Conservation (phyloP, 2,888 invertebrate genomes). For the Panorpa germanica region DNA sequence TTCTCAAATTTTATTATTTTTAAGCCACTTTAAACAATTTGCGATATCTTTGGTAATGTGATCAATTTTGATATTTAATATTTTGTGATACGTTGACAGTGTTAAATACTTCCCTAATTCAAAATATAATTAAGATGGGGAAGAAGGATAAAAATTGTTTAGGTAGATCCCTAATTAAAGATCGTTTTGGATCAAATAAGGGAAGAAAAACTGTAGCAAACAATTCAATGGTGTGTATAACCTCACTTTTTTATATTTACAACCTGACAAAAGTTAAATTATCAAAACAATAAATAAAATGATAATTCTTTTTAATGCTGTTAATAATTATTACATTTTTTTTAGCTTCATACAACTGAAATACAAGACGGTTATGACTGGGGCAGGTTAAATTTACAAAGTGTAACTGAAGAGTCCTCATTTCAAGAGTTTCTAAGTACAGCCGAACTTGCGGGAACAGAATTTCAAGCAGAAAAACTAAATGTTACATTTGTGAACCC, state of each 20-base stretch:
- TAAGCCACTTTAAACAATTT: no score
- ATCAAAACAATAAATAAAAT: not conserved
- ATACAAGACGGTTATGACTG: slow-evolving; percentile 82
- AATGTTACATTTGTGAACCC: slow-evolving; percentile 61
- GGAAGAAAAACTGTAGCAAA: slow-evolving; percentile 45
- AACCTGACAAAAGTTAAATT: slow-evolving; percentile 4
- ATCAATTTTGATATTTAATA: no score
- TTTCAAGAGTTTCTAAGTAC: slow-evolving; percentile 91
- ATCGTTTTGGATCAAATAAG: slow-evolving; percentile 46
- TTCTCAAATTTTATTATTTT: no score
- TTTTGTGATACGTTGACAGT: no score
- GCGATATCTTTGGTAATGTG: no score
- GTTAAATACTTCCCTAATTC: not conserved
- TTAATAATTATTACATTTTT: slow-evolving; percentile 10
- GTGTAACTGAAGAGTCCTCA: slow-evolving; percentile 89
- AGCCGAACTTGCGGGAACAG: slow-evolving; percentile 84
- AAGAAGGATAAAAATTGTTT: slow-evolving; percentile 49
- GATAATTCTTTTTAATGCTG: slow-evolving; percentile 3
- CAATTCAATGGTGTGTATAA: slow-evolving; percentile 45
- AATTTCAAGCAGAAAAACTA: slow-evolving; percentile 81
- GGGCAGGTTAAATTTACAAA: slow-evolving; percentile 76
- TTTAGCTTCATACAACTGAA: slow-evolving; percentile 67
- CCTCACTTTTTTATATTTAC: slow-evolving; percentile 3
- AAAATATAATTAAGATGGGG: slow-evolving; percentile 33
- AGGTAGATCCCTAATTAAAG: slow-evolving; percentile 55